Base-by-base conservation (phyloP, 2,888 invertebrate species). In the Celastrina argiolus region DNA sequence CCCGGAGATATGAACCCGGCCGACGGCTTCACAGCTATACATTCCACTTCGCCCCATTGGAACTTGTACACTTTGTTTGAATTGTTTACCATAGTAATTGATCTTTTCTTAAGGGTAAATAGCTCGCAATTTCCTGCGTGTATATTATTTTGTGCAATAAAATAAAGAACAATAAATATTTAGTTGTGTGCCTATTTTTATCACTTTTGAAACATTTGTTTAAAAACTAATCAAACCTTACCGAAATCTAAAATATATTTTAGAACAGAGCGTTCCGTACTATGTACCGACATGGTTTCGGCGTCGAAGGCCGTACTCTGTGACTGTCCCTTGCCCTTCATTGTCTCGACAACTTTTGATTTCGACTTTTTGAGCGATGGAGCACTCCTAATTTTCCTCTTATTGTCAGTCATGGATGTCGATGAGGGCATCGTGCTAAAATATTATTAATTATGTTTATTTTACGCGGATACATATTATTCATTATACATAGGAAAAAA, bases 41-140 rank as follows among this genome's bases (percentile, higher is more conserved):
- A 69, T 2, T 85, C 85, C n/a, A 79, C 74, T 68, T 80, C 77
- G 6, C 73, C 71, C 89, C 89, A 91, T 66, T 70, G 74, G 69
- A 91, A 91, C 75, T 84, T 88, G 68, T 90, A 91, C 1, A 91
- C 84, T 73, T 88, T 90, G 65, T 88, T 88, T 0, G 89, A 91
- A 77, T 90, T 89, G 70, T 91, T 91, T 0, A 84, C 79, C 88
- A 91, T 87, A 2, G 83, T 77, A 1, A 88, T 75, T 22, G 88
- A 81, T 66, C 87, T 79, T 73, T 78, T 85, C 69, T 88, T 84
- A 45, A 84, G 74, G 1, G 76, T 71, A 73, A 78, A 76, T 67
- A 91, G 70, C 74, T 90, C 89, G 71, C 87, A 88, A 12, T 90
- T 90, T 71, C 88, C 89, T 89, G 67, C 4, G 72, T 26, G 26